A percentile compares a stretch with the other conserved stretches of the same genome.
phyloP scores from a whole-genome alignment of 1,140 invertebrate genomes.

The Homarus americanus region DNA sequence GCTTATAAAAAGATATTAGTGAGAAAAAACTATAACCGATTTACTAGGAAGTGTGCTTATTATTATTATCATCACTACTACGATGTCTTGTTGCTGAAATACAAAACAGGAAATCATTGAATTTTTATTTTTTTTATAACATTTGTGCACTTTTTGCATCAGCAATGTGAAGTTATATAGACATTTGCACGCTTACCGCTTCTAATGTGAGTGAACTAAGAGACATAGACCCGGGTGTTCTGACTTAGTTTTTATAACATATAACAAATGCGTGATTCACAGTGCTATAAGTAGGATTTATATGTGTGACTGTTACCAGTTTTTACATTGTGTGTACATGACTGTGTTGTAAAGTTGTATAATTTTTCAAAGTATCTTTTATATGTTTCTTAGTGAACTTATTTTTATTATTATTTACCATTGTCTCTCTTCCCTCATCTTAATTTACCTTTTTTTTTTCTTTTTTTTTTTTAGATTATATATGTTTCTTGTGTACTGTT shows the following conservation, averaged over 20 bases:
- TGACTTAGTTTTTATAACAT: not conserved
- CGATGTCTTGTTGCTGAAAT: not conserved
- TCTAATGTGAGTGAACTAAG: constrained; percentile 2
- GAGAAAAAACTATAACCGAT: constrained; percentile 10
- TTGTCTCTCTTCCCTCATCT: too few species aligned
- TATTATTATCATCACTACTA: too few species aligned
- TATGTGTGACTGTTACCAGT: constrained; percentile 1
- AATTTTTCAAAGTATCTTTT: not conserved
- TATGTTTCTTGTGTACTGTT: not conserved
- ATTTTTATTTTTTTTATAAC: not conserved
- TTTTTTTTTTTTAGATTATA: not conserved
- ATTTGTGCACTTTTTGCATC: constrained; percentile 9
- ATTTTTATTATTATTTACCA: not conserved
- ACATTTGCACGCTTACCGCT: constrained; percentile 27
- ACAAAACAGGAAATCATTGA: not conserved
- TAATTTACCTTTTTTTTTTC: too few species aligned
- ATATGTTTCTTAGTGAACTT: not conserved
- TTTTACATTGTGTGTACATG: not conserved
- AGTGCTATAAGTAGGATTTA: constrained; percentile 18
- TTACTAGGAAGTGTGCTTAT: not conserved
- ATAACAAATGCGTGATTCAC: not conserved
- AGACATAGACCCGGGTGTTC: not conserved
- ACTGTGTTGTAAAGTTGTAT: not conserved
- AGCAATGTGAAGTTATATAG: constrained; percentile 22
- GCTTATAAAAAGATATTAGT: constrained; percentile 40